Evolutionary conservation across 2,797 vertebrate species (phyloP).

Genomic region (Echeneis naucrates): DNA sequence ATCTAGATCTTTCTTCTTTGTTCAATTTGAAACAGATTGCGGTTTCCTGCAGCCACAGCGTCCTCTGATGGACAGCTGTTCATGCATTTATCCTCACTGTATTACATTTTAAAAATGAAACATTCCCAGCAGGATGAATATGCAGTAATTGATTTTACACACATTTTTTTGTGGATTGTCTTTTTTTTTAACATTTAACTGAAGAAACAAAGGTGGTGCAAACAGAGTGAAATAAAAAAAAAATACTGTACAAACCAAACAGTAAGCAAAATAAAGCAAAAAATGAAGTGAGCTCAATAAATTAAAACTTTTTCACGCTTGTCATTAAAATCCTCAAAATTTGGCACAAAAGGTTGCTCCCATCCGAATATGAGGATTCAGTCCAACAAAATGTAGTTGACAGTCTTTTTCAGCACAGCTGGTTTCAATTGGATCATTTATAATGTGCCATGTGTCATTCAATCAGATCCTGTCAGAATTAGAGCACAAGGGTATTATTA

Average conservation of each 20-base stretch:
- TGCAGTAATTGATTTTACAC: background rate
- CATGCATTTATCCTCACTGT: background rate
- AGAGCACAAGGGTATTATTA: constrained; percentile 14
- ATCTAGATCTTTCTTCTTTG: constrained; percentile 61
- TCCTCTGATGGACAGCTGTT: background rate
- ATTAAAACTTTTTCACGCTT: constrained; percentile 49
- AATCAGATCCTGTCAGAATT: constrained; percentile 78
- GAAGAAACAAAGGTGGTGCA: constrained; percentile 35
- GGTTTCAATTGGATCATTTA: constrained; percentile 9
- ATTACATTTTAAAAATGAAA: background rate
- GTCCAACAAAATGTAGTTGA: constrained; percentile 26
- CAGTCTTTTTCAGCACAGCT: constrained; percentile 30
- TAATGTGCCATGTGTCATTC: constrained; percentile 56
- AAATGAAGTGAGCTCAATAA: constrained; percentile 64
- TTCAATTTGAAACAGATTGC: background rate
- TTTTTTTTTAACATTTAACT: constrained; percentile 37
- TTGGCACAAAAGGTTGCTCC: background rate
- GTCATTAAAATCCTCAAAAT: constrained; percentile 14
- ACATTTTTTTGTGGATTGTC: constrained; percentile 27
- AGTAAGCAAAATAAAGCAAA: constrained; percentile 12
- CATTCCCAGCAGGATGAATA: background rate
- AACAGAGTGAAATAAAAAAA: constrained; percentile 28
- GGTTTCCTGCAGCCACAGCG: background rate
- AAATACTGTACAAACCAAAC: constrained; percentile 62
- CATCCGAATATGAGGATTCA: constrained; percentile 6